Percentiles rank a stretch among this genome's conserved stretches.
Evolutionary conservation across 1,140 invertebrate species (phyloP).

Genomic region (Diorhabda elongata): DNA sequence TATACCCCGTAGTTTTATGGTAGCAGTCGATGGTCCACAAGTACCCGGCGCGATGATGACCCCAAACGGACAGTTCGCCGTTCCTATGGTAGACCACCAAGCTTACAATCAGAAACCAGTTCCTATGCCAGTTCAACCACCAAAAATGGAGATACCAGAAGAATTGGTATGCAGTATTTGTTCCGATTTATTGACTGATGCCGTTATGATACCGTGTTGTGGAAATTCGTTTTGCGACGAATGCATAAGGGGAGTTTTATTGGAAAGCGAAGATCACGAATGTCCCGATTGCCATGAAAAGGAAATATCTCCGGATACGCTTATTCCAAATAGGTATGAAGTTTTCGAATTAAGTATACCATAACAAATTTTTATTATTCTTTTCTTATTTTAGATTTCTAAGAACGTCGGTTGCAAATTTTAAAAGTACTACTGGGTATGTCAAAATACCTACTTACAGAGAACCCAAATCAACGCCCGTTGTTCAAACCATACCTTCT

Average conservation of each 20-base stretch:
- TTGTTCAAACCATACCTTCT: constrained; percentile 10
- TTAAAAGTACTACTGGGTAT: constrained; percentile 88
- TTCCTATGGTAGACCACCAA: constrained; percentile 87
- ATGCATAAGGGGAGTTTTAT: constrained; percentile 83
- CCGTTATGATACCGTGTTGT: constrained; percentile 95
- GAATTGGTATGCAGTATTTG: constrained; percentile 90
- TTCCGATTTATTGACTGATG: constrained; percentile 89
- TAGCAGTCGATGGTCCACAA: constrained; percentile 82
- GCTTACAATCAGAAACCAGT: constrained; percentile 49
- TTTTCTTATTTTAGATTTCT: constrained; percentile 60
- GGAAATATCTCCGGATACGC: constrained; percentile 84
- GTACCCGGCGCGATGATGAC: constrained; percentile 91
- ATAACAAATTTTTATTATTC: not conserved
- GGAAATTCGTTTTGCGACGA: constrained; percentile 98
- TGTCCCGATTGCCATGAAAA: constrained; percentile 92
- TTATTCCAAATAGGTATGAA: constrained; percentile 75
- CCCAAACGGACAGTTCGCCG: constrained; percentile 85
- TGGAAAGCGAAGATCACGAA: constrained; percentile 91
- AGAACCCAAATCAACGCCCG: constrained; percentile 11
- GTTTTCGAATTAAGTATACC: too few species aligned
- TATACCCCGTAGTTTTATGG: constrained; percentile 96
- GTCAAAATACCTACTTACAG: constrained; percentile 46
- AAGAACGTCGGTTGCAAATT: constrained; percentile 80
- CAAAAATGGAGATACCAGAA: constrained; percentile 78
- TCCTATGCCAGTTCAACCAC: constrained; percentile 61